Evolutionary conservation across 1,140 invertebrate genomes (phyloP).

Genomic region (Drosophila azteca): DNA sequence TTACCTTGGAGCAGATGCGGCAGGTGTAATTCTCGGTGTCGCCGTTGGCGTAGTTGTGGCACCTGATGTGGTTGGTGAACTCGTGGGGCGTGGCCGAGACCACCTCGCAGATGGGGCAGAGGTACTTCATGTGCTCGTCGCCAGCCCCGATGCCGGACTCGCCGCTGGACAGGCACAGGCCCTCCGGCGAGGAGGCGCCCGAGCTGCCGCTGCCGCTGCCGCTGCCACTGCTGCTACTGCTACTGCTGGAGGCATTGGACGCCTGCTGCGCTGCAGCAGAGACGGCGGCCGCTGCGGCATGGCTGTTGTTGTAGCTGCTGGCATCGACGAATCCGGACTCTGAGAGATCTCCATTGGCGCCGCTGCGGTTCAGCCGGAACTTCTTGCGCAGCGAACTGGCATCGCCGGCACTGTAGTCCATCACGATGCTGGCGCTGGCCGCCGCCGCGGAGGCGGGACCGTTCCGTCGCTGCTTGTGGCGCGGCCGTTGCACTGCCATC

Average conservation of each 20-base stretch:
- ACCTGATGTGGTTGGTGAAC: constrained; percentile 89
- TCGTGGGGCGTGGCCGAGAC: constrained; percentile 86
- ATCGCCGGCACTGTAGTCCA: constrained; percentile 67
- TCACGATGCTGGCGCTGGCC: constrained; percentile 72
- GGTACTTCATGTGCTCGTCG: constrained; percentile 84
- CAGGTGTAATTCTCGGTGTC: constrained; percentile 85
- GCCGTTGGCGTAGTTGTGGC: constrained; percentile 86
- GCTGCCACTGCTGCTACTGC: constrained; percentile 22
- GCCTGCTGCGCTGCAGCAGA: neutral
- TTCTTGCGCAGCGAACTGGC: constrained; percentile 80
- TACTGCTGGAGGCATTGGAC: neutral
- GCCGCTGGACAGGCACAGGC: constrained; percentile 66
- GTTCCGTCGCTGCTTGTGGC: constrained; percentile 74
- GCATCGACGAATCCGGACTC: constrained; percentile 79
- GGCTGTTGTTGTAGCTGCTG: constrained; percentile 39
- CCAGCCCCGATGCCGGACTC: constrained; percentile 75
- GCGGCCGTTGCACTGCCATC: constrained; percentile 34
- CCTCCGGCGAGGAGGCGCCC: constrained; percentile 71
- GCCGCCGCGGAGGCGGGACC: constrained; percentile 13
- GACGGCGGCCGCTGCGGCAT: neutral
- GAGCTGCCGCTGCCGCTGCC: constrained; percentile 40
- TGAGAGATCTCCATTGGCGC: constrained; percentile 37
- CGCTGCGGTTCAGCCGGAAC: constrained; percentile 74
- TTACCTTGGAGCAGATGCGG: constrained; percentile 85
- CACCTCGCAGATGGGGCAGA: constrained; percentile 88